phyloP scores from a whole-genome alignment of 2,888 invertebrate genomes.

The Cephalotes varians region DNA sequence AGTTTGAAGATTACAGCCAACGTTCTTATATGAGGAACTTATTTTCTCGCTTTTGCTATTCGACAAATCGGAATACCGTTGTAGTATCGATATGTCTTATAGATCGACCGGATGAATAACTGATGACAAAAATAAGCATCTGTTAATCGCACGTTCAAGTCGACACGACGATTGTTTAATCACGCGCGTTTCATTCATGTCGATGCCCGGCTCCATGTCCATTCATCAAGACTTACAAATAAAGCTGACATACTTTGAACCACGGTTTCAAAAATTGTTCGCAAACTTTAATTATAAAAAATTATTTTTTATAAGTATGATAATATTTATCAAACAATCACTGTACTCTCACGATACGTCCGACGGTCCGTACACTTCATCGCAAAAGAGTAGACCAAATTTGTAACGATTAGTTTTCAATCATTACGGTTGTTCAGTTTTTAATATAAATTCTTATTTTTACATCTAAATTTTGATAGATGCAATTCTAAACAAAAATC shows the following conservation, averaged over 20 bases:
- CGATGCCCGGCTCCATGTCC: conserved; percentile 47
- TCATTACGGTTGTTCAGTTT: background rate
- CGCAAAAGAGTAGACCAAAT: background rate
- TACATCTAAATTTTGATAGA: background rate
- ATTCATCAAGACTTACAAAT: conserved; percentile 56
- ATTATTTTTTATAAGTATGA: background rate
- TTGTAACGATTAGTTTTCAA: background rate
- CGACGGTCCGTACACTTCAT: background rate
- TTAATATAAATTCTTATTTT: background rate
- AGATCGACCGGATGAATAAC: conserved; percentile 49
- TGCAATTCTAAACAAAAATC: background rate
- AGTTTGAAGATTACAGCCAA: background rate
- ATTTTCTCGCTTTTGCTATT: conserved; percentile 11
- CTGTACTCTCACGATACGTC: background rate
- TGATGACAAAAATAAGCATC: conserved; percentile 65
- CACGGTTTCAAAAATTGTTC: background rate
- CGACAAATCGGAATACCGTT: background rate
- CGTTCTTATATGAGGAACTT: background rate
- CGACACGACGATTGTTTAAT: conserved; percentile 63
- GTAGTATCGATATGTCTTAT: conserved; percentile 27
- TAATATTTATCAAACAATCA: background rate
- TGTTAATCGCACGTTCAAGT: conserved; percentile 62
- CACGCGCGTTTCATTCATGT: conserved; percentile 70
- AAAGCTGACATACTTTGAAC: background rate
- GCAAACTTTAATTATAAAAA: background rate